phyloP scores from a whole-genome alignment of 2,113 vertebrate genomes.

The Thamnaconus septentrionalis region DNA sequence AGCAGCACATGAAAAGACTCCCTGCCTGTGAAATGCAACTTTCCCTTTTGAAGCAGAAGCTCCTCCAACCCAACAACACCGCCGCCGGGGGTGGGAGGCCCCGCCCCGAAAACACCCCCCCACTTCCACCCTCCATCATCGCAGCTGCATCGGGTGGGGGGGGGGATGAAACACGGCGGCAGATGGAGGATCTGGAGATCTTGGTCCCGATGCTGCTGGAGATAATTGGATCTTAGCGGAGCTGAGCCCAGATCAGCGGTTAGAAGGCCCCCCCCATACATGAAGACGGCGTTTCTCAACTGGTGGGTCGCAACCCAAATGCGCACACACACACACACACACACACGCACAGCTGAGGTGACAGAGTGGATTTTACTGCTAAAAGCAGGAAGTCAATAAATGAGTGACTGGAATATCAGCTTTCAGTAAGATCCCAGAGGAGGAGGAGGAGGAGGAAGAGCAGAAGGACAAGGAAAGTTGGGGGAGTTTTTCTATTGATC shows the following conservation, averaged over 20 bases:
- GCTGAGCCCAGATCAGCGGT: slow-evolving; percentile 20
- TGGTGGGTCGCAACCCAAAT: too few species aligned
- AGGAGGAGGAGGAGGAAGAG: too few species aligned
- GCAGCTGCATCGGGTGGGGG: not conserved
- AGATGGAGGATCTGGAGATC: slow-evolving; percentile 50
- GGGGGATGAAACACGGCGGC: slow-evolving; percentile 20
- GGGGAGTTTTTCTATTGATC: too few species aligned
- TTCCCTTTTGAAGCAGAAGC: not conserved
- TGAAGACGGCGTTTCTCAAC: too few species aligned
- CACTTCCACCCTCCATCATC: slow-evolving; percentile 2
- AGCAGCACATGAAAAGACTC: not conserved
- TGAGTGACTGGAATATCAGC: too few species aligned
- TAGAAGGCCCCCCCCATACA: not conserved
- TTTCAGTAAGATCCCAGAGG: too few species aligned
- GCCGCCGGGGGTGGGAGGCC: slow-evolving; percentile 1
- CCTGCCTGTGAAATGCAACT: slow-evolving; percentile 26
- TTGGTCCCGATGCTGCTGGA: slow-evolving; percentile 47
- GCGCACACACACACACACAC: too few species aligned
- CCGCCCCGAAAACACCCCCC: not conserved
- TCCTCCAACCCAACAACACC: too few species aligned
- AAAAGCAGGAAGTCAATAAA: too few species aligned
- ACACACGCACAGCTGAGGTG: too few species aligned
- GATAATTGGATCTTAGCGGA: slow-evolving; percentile 60
- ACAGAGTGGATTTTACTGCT: too few species aligned
- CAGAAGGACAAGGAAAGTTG: too few species aligned